Evolutionary conservation across 2,888 invertebrate species (phyloP).

Genomic region (Drosophila antonietae): DNA sequence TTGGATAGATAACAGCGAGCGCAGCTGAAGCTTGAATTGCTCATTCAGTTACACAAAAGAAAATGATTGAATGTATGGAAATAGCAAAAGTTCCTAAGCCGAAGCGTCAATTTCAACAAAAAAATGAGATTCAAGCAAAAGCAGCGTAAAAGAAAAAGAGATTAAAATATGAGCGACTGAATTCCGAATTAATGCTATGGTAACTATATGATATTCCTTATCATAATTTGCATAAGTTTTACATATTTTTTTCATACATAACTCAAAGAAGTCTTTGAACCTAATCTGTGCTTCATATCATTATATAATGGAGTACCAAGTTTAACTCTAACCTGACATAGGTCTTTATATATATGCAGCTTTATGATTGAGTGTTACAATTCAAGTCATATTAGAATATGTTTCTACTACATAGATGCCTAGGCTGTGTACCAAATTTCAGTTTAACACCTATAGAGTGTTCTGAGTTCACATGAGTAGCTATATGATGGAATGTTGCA

Average conservation of each 20-base stretch:
- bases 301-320: background rate
- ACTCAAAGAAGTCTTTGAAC: background rate
- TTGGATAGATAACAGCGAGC: background rate
- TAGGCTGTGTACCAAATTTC: background rate
- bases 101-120: conserved; percentile 30
- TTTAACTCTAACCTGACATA: conserved; percentile 15
- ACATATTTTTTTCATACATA: background rate
- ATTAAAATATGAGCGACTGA: background rate
- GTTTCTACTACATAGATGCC: too few species aligned
- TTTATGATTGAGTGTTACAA: background rate
- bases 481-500: background rate
- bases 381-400: background rate
- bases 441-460: fast-evolving
- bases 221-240: background rate
- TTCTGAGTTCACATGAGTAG: background rate
- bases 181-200: background rate
- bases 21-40: conserved; percentile 1
- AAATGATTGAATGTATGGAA: conserved; percentile 41
- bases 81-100: conserved; percentile 22
- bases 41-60: conserved; percentile 28
- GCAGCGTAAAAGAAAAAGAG: conserved; percentile 13
- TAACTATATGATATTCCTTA: too few species aligned
- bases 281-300: background rate
- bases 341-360: background rate
- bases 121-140: background rate